Percentiles rank a stretch among this genome's conserved stretches.
phyloP scores from a whole-genome alignment of 2,113 vertebrate genomes.

The Oreochromis tanganicae region DNA sequence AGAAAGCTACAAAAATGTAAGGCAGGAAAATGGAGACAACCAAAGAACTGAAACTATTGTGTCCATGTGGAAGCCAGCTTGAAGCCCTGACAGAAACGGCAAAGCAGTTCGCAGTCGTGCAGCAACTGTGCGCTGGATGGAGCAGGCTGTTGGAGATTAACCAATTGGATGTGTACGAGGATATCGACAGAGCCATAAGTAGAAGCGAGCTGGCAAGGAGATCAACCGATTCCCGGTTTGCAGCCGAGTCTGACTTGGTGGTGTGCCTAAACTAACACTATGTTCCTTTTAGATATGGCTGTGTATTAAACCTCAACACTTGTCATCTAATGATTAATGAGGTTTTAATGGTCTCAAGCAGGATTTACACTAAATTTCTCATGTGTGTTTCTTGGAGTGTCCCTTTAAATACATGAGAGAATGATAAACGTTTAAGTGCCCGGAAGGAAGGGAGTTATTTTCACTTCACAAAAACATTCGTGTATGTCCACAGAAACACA shows the following conservation, averaged over 20 bases:
- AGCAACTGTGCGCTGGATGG: neutral
- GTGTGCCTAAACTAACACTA: neutral
- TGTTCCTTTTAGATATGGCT: neutral
- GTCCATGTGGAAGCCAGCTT: neutral
- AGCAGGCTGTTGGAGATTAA: neutral
- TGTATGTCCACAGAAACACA: neutral
- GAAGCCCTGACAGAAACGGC: neutral
- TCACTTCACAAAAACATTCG: neutral
- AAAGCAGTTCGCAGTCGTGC: fast-evolving
- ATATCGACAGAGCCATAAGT: neutral
- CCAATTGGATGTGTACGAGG: neutral
- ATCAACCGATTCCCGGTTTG: neutral
- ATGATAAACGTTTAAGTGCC: neutral
- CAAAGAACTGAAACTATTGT: neutral
- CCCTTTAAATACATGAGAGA: too few relatives aligned
- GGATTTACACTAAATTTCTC: neutral
- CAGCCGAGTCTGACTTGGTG: neutral
- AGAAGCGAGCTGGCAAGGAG: neutral
- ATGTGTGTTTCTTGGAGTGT: neutral
- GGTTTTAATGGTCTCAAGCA: neutral
- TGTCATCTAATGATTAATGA: neutral
- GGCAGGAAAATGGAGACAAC: neutral
- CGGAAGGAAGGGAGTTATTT: neutral
- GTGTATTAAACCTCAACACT: neutral
- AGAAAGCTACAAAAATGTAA: neutral